A percentile compares a stretch with the other conserved stretches of the same genome.
Evolutionary conservation across 1,140 invertebrate genomes (phyloP).

Genomic region (Mya arenaria): DNA sequence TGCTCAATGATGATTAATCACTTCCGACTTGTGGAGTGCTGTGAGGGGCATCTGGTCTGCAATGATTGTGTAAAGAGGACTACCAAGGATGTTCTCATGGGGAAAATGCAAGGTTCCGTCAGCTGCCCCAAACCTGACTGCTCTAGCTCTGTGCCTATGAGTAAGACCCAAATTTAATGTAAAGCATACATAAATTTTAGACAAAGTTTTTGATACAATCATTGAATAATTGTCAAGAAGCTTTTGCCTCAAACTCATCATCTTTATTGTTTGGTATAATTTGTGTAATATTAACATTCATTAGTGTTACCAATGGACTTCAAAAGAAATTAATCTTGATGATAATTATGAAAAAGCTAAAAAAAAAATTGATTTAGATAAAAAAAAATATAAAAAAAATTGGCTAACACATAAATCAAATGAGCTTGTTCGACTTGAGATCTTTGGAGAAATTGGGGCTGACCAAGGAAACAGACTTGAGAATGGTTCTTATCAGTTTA

Average conservation of each 20-base stretch:
- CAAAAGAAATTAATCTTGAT: not conserved
- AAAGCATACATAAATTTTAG: not conserved
- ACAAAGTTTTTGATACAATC: not conserved
- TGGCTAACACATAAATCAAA: not conserved
- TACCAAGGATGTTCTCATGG: conserved; percentile 5
- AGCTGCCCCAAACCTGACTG: conserved; percentile 4
- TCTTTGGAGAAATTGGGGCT: too few relatives aligned
- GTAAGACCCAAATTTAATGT: conserved; percentile 2
- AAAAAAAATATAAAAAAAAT: not conserved
- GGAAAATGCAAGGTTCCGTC: conserved; percentile 28
- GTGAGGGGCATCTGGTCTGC: conserved; percentile 7
- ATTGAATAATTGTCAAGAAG: not conserved
- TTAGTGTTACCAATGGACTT: not conserved
- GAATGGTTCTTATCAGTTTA: not conserved
- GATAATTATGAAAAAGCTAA: not conserved
- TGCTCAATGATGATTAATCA: not conserved
- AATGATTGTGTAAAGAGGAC: conserved; percentile 6
- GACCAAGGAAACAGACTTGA: not conserved
- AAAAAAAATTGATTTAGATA: not conserved
- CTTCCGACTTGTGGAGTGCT: conserved; percentile 17
- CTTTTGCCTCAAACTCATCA: not conserved
- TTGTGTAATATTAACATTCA: not conserved
- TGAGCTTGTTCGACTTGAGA: too few relatives aligned
- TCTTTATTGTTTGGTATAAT: too few relatives aligned
- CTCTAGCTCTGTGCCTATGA: conserved; percentile 15